Conservation (phyloP, 2,113 vertebrate genomes). For the Vidua chalybeata region DNA sequence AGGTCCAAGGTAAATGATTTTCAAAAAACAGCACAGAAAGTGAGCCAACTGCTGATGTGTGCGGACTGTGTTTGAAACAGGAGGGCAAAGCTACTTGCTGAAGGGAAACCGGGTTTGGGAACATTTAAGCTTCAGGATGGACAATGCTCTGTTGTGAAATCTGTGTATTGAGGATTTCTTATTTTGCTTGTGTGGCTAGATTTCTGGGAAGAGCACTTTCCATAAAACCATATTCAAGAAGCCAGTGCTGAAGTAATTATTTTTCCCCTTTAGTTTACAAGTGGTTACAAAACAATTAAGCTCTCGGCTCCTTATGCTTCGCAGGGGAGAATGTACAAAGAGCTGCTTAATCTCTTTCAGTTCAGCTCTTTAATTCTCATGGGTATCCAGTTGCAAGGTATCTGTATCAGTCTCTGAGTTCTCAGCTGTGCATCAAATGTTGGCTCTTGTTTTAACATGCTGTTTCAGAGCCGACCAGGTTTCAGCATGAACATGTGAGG, state of each 20-base stretch:
- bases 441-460: constrained; percentile 5
- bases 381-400: constrained; percentile 63
- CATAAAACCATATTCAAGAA: not conserved
- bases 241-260: not conserved
- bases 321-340: constrained; percentile 15
- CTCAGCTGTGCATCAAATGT: not conserved
- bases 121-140: not conserved
- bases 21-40: not conserved
- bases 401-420: not conserved
- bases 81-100: not conserved
- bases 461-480: not conserved
- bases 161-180: not conserved
- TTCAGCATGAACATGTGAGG: not conserved
- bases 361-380: constrained; percentile 29
- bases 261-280: not conserved
- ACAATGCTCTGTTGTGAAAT: not conserved
- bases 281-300: constrained; percentile 21
- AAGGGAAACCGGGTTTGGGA: not conserved
- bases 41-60: not conserved
- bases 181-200: not conserved
- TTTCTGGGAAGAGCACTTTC: not conserved
- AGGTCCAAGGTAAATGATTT: not conserved
- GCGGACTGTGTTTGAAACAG: not conserved
- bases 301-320: constrained; percentile 19
- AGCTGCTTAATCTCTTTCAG: constrained; percentile 21